Evolutionary conservation across 1,140 invertebrate species (phyloP).

Genomic region (Zaprionus kolodkinae): DNA sequence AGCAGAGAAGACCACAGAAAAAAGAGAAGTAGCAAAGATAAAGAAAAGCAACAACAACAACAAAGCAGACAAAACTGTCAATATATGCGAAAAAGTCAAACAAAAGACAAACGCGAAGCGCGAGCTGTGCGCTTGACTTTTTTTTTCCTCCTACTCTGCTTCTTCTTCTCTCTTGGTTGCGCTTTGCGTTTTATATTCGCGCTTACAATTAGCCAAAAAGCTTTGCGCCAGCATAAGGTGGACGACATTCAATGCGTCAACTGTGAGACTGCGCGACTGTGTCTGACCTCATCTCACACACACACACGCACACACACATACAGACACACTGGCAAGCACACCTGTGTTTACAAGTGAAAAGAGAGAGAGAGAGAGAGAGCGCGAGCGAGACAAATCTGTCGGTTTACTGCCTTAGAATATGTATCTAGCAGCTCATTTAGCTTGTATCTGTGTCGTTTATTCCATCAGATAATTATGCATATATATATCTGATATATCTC

Average conservation of each 20-base stretch:
- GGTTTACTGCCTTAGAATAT: slow-evolving; percentile 18
- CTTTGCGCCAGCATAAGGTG: slow-evolving; percentile 57
- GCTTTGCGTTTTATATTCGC: slow-evolving; percentile 14
- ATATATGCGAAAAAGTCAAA: slow-evolving; percentile 56
- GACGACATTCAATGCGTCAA: slow-evolving; percentile 64
- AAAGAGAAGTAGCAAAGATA: slow-evolving; percentile 5
- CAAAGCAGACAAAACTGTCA: slow-evolving; percentile 47
- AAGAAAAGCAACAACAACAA: too few relatives aligned
- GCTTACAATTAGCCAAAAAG: slow-evolving; percentile 62
- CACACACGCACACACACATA: slow-evolving; percentile 10
- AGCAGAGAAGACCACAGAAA: slow-evolving; percentile 47
- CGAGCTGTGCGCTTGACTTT: slow-evolving; percentile 2
- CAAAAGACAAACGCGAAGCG: slow-evolving; percentile 59
- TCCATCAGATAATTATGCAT: slow-evolving; percentile 2
- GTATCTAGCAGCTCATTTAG: slow-evolving; percentile 1
- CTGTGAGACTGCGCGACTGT: slow-evolving; percentile 25
- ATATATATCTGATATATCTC: neutral
- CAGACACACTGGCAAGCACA: slow-evolving; percentile 20
- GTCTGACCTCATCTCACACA: slow-evolving; percentile 65
- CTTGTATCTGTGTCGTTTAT: neutral
- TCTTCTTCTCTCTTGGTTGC: slow-evolving; percentile 1
- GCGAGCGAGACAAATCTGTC: neutral
- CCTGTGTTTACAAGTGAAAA: slow-evolving; percentile 23
- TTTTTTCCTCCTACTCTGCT: neutral
- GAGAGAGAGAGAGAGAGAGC: neutral